These are phyloP conservation scores for Meganola albula DNA, from an alignment of 2,888 invertebrate species.

Conservation along the genomic window DNA sequence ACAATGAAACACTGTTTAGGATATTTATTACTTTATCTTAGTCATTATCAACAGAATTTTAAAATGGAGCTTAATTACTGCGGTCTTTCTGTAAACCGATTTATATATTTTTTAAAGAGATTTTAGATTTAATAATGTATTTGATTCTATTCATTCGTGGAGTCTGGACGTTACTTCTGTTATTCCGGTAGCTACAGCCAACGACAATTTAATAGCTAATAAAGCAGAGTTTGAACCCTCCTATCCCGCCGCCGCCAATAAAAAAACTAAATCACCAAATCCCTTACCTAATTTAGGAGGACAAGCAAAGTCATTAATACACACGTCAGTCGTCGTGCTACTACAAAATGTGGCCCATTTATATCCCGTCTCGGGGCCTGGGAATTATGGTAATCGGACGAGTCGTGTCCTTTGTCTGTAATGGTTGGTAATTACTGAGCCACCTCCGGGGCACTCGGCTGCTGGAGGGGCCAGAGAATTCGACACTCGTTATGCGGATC, in stretches of 20 bases:
- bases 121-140: no score
- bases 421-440: slow-evolving; percentile 74
- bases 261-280: slow-evolving; percentile 73
- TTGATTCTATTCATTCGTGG: no score
- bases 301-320: slow-evolving; percentile 77
- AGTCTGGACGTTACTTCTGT: no score
- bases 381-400: slow-evolving; percentile 77
- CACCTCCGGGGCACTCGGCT: slow-evolving; percentile 70
- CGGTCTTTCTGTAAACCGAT: no score
- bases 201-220: no score
- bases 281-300: slow-evolving; percentile 75
- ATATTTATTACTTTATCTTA: no score
- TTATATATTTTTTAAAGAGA: no score
- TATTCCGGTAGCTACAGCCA: no score
- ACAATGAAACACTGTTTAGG: no score
- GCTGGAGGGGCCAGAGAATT: slow-evolving; percentile 60
- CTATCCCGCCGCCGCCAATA: slow-evolving; percentile 47
- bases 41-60: no score
- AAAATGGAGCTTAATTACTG: no score
- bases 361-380: slow-evolving; percentile 68
- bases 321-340: slow-evolving; percentile 74
- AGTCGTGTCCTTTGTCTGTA: slow-evolving; percentile 76
- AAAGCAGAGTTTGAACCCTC: slow-evolving; percentile 30
- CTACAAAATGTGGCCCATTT: slow-evolving; percentile 76
- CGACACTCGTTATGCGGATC: slow-evolving; percentile 76